Conservation (phyloP, 2,888 invertebrate genomes). For the Parnassius glacialis region DNA sequence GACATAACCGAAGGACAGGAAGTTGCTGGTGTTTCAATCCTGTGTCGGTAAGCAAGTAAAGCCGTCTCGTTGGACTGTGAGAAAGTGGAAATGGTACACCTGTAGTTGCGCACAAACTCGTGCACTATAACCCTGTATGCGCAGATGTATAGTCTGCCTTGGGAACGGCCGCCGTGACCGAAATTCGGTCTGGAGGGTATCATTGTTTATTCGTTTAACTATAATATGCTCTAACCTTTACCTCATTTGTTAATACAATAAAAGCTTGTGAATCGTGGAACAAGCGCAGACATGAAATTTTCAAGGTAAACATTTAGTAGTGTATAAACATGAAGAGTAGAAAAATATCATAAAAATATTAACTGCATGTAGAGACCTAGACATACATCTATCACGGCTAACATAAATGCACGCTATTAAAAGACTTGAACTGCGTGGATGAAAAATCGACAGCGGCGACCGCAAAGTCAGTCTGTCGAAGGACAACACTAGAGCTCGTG, state of each 20-base stretch:
- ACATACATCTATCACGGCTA: constrained; percentile 5
- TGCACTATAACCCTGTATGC: no score
- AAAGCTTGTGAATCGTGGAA: not conserved
- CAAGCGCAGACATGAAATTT: not conserved
- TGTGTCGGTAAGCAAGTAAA: no score
- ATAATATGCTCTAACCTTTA: not conserved
- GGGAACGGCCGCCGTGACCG: no score
- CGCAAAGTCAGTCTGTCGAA: constrained; percentile 2
- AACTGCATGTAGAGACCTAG: constrained; percentile 10
- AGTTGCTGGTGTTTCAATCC: no score
- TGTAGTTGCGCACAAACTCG: no score
- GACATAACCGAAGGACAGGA: no score
- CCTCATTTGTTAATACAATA: not conserved
- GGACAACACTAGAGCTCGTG: constrained; percentile 15
- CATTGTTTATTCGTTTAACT: no score
- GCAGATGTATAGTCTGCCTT: no score
- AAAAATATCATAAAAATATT: constrained; percentile 5
- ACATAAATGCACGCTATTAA: constrained; percentile 5
- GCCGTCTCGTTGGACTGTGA: no score
- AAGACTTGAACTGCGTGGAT: constrained; percentile 10
- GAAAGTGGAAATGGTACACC: no score
- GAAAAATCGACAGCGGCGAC: constrained; percentile 10
- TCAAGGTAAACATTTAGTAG: constrained; percentile 5
- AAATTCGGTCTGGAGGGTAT: no score
- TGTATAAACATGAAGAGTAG: constrained; percentile 5